phyloP scores from a whole-genome alignment of 2,113 vertebrate species.

The Aegotheles bennettii region DNA sequence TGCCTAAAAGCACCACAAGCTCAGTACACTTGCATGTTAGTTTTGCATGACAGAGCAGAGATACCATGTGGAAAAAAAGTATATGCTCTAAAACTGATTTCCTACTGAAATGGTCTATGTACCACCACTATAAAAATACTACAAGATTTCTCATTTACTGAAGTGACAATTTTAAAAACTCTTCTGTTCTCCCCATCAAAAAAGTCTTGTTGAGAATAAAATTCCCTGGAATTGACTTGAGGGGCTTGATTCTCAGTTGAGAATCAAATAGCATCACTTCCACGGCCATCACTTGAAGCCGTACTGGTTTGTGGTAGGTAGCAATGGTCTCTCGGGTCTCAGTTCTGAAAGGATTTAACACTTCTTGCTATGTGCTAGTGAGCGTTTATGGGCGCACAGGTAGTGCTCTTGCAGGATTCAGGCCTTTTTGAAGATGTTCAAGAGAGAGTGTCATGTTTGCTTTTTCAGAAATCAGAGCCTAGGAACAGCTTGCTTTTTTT shows the following conservation, averaged over 20 bases:
- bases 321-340: background rate
- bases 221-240: background rate
- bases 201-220: constrained; percentile 3
- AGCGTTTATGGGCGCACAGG: background rate
- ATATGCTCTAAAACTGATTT: constrained; percentile 37
- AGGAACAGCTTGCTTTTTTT: background rate
- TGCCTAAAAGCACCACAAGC: background rate
- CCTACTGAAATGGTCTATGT: constrained; percentile 10
- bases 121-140: constrained; percentile 42
- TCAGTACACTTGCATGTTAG: constrained; percentile 12
- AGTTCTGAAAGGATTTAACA: background rate
- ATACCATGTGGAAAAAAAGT: constrained; percentile 24
- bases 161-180: constrained; percentile 28
- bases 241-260: background rate
- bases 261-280: background rate
- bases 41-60: background rate
- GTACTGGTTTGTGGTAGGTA: background rate
- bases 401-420: background rate
- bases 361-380: fast-evolving
- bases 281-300: background rate
- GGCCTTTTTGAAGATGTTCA: background rate
- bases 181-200: constrained; percentile 4
- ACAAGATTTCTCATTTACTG: constrained; percentile 20
- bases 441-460: background rate
- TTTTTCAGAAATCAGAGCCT: background rate